Conservation (phyloP, 2,113 vertebrate genomes). For the Amazona vittata region DNA sequence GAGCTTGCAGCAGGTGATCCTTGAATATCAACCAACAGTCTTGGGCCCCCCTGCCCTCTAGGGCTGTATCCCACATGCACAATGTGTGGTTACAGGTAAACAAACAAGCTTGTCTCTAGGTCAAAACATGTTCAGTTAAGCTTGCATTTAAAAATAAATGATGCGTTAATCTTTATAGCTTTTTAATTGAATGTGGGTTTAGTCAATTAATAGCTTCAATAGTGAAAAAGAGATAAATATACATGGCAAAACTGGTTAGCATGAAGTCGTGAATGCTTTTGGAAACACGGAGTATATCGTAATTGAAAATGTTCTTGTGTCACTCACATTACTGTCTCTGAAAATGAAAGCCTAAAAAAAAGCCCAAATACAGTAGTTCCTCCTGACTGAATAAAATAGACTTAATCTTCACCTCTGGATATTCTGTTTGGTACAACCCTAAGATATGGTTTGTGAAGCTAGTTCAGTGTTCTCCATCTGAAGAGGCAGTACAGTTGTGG, state of each 20-base stretch:
- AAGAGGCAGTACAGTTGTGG: background rate
- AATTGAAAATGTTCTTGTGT: background rate
- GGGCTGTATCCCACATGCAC: background rate
- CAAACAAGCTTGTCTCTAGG: background rate
- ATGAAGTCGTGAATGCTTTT: background rate
- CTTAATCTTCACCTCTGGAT: background rate
- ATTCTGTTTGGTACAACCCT: background rate
- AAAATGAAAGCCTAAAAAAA: background rate
- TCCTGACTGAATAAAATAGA: background rate
- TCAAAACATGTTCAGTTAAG: background rate
- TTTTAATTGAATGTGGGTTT: background rate
- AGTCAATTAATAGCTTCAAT: background rate
- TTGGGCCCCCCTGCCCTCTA: too few relatives aligned
- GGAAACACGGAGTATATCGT: background rate
- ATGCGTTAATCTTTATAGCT: background rate
- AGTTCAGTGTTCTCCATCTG: background rate
- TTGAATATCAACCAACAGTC: too few relatives aligned
- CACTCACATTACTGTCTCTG: background rate
- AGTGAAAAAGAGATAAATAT: background rate
- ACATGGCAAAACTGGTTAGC: background rate
- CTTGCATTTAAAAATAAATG: background rate
- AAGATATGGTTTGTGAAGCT: background rate
- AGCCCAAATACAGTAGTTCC: background rate
- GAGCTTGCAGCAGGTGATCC: too few relatives aligned
- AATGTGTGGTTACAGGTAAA: background rate